These are phyloP conservation scores for Xiphophorus birchmanni DNA, from an alignment of 2,797 vertebrate genomes.

Conservation along the genomic window DNA sequence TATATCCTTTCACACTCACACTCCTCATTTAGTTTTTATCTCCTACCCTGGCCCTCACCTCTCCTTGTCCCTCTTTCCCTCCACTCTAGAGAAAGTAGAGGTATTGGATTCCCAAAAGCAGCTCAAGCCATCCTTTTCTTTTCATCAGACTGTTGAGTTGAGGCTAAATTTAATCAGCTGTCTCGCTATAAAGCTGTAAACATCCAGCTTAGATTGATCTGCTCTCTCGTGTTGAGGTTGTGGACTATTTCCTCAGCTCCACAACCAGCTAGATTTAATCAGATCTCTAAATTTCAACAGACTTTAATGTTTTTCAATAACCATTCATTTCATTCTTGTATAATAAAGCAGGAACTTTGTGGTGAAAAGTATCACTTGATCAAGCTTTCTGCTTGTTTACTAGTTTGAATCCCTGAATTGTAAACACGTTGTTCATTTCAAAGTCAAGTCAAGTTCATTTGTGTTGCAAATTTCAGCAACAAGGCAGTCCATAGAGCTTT, in stretches of 20 bases:
- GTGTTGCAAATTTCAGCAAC: no score
- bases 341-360: neutral
- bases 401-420: neutral
- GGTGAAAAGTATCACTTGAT: neutral
- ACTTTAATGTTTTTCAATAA: neutral
- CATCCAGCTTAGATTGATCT: constrained; percentile 2
- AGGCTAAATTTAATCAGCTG: constrained; percentile 16
- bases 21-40: constrained; percentile 41
- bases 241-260: constrained; percentile 6
- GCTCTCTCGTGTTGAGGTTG: neutral
- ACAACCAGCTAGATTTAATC: neutral
- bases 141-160: constrained; percentile 5
- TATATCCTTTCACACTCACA: constrained; percentile 6
- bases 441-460: constrained; percentile 1
- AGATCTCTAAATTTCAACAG: constrained; percentile 9
- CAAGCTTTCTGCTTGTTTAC: neutral
- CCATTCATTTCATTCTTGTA: neutral
- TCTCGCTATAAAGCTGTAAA: constrained; percentile 17
- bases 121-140: constrained; percentile 3
- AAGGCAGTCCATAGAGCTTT: no score
- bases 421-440: neutral
- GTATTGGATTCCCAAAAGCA: constrained; percentile 22
- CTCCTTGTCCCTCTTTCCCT: constrained; percentile 40
- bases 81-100: constrained; percentile 12
- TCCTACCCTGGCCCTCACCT: constrained; percentile 56